A percentile compares a stretch with the other conserved stretches of the same genome.
phyloP scores from a whole-genome alignment of 2,888 invertebrate species.

The Frankliniella intonsa region DNA sequence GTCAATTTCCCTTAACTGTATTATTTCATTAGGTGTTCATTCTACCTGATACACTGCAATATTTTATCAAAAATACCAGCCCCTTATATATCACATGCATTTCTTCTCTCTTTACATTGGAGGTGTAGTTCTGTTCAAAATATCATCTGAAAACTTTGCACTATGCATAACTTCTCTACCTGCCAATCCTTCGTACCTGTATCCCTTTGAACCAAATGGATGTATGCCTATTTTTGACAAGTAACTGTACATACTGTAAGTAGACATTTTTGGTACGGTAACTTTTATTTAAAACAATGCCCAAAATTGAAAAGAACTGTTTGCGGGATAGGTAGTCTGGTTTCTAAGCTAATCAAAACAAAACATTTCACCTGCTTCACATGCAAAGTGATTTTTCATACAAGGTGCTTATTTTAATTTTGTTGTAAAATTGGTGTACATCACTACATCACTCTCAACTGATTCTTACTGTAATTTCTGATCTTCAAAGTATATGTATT shows the following conservation, averaged over 20 bases:
- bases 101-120: no score
- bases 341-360: no score
- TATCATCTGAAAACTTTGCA: not conserved
- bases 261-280: not conserved
- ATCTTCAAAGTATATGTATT: no score
- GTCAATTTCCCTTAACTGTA: no score
- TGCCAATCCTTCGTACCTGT: slow-evolving; percentile 22
- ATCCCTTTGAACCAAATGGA: slow-evolving; percentile 20
- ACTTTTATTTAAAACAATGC: not conserved
- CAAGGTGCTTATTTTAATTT: no score
- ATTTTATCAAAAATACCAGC: no score
- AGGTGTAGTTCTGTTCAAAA: no score
- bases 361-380: not conserved
- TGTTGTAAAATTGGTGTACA: no score
- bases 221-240: slow-evolving; percentile 17
- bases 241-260: not conserved
- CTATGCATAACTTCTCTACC: slow-evolving; percentile 6
- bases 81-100: no score
- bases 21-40: no score
- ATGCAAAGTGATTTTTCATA: not conserved
- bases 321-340: no score
- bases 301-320: not conserved
- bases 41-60: no score
- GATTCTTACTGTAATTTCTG: not conserved
- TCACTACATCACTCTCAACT: not conserved